Conservation (phyloP, 2,888 invertebrate genomes). For the Drosophila setosimentum region DNA sequence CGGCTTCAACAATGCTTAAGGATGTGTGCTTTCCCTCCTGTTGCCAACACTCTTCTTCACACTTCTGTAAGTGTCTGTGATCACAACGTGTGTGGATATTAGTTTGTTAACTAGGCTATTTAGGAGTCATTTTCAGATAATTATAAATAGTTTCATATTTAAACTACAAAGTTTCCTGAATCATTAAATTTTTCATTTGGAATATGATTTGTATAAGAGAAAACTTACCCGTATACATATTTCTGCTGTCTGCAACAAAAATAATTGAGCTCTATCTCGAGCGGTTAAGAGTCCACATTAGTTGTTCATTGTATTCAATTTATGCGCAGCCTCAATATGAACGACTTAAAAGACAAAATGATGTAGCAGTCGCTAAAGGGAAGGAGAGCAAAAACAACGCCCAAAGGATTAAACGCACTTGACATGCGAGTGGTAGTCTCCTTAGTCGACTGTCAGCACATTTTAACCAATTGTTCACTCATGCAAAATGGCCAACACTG, state of each 20-base stretch:
- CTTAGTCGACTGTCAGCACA: slow-evolving; percentile 24
- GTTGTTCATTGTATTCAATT: slow-evolving; percentile 33
- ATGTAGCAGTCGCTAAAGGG: slow-evolving; percentile 43
- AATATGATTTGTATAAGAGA: neutral
- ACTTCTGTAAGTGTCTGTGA: slow-evolving; percentile 7
- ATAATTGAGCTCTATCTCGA: slow-evolving; percentile 42
- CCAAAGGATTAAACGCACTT: slow-evolving; percentile 56
- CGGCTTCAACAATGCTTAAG: slow-evolving; percentile 62
- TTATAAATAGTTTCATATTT: neutral
- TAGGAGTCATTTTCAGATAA: neutral
- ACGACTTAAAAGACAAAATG: slow-evolving; percentile 56
- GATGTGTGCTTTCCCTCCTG: slow-evolving; percentile 27
- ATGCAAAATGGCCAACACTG: slow-evolving; percentile 45
- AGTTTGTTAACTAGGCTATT: neutral
- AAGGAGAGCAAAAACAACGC: slow-evolving; percentile 32
- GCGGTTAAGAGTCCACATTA: slow-evolving; percentile 20
- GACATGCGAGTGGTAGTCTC: slow-evolving; percentile 33
- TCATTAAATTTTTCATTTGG: neutral
- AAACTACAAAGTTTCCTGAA: neutral
- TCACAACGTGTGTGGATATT: neutral
- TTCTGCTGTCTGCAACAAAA: slow-evolving; percentile 19
- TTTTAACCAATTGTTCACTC: slow-evolving; percentile 44
- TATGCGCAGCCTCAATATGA: slow-evolving; percentile 37
- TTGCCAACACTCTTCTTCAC: slow-evolving; percentile 1
- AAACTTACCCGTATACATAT: neutral